Percentiles rank a stretch among this genome's conserved stretches.
Evolutionary conservation across 2,113 vertebrate species (phyloP).

Genomic region (Erythrolamprus reginae): DNA sequence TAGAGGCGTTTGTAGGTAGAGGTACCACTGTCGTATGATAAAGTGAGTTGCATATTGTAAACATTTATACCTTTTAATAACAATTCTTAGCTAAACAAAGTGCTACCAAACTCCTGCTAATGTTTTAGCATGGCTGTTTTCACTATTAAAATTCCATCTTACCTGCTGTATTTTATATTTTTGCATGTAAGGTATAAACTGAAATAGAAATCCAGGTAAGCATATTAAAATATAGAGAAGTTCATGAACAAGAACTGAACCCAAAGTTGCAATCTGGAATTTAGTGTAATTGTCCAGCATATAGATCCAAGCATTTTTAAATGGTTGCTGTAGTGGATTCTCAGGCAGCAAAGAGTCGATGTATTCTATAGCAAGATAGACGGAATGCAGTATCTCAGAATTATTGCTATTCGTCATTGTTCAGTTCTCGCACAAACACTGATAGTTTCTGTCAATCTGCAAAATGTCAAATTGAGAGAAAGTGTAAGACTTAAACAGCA

Average conservation of each 20-base stretch:
- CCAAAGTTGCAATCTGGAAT: constrained; percentile 97
- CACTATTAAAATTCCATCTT: constrained; percentile 16
- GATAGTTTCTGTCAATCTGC: constrained; percentile 9
- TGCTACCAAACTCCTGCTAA: not conserved
- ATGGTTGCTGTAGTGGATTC: constrained; percentile 87
- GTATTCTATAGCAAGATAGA: constrained; percentile 87
- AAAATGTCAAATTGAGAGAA: not conserved
- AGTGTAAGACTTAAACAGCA: not conserved
- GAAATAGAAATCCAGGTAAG: constrained; percentile 90
- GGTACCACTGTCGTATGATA: too few relatives aligned
- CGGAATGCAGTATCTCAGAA: constrained; percentile 77
- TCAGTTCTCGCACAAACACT: constrained; percentile 49
- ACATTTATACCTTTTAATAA: not conserved
- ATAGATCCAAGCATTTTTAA: constrained; percentile 87
- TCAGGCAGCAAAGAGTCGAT: constrained; percentile 84
- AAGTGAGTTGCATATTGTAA: not conserved
- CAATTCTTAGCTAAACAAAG: not conserved
- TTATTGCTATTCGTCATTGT: constrained; percentile 78
- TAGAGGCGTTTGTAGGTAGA: too few relatives aligned
- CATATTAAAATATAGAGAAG: constrained; percentile 86
- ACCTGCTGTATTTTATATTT: constrained; percentile 97
- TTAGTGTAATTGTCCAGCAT: constrained; percentile 95
- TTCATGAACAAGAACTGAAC: constrained; percentile 91
- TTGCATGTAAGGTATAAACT: constrained; percentile 94
- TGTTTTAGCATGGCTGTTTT: not conserved